phyloP scores from a whole-genome alignment of 1,140 invertebrate genomes.

The Portunus trituberculatus region DNA sequence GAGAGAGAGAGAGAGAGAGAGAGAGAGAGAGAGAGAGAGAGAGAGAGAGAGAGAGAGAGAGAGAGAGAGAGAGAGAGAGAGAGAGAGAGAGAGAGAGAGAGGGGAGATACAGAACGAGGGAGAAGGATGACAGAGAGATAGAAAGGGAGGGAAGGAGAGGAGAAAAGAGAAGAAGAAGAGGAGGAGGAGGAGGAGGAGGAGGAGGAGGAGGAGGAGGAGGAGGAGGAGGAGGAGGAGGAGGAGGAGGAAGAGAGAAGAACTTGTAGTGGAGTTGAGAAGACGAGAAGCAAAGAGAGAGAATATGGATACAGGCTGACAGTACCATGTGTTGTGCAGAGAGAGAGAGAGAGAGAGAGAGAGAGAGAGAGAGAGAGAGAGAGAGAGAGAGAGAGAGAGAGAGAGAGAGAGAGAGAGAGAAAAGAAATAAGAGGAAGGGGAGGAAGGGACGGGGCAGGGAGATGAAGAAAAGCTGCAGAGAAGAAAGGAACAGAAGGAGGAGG shows the following conservation, averaged over 20 bases:
- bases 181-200: too few relatives aligned
- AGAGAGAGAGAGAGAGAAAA: not conserved
- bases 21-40: not conserved
- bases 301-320: not conserved
- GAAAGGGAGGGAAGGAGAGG: not conserved
- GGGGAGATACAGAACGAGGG: not conserved
- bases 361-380: constrained; percentile 21
- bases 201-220: not conserved
- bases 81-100: not conserved
- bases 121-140: not conserved
- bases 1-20: not conserved
- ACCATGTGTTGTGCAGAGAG: too few relatives aligned
- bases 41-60: not conserved
- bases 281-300: not conserved
- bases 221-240: not conserved
- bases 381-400: constrained; percentile 4
- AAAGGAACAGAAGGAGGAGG: not conserved
- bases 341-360: not conserved
- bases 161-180: not conserved
- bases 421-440: not conserved
- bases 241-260: too few relatives aligned
- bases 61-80: not conserved
- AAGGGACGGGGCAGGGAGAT: not conserved
- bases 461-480: not conserved
- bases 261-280: not conserved